These are phyloP conservation scores for Strigops habroptila DNA, from an alignment of 2,113 vertebrate genomes.

Conservation along the genomic window DNA sequence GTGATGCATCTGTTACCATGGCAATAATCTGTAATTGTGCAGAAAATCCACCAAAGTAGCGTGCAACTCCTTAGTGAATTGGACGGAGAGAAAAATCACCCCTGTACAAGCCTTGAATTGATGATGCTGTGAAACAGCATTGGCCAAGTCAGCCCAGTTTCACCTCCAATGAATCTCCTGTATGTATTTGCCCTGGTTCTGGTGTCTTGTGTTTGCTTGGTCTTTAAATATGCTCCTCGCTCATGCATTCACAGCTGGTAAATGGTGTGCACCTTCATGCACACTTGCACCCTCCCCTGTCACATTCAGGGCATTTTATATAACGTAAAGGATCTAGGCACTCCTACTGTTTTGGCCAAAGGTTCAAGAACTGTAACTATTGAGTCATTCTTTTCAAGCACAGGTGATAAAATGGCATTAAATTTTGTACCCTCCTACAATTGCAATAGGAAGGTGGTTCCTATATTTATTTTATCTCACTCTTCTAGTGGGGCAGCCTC, in stretches of 20 bases:
- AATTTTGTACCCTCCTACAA: neutral
- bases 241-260: neutral
- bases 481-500: neutral
- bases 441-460: neutral
- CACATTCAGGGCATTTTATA: neutral
- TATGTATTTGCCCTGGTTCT: neutral
- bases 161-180: neutral
- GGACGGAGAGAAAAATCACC: slow-evolving; percentile 70
- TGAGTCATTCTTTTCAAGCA: neutral
- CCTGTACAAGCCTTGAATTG: slow-evolving; percentile 57
- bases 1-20: slow-evolving; percentile 77
- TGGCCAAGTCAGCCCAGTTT: slow-evolving; percentile 39
- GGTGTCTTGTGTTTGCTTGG: neutral
- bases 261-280: neutral
- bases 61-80: slow-evolving; percentile 78
- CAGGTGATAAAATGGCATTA: neutral
- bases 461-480: neutral
- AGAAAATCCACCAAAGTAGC: slow-evolving; percentile 79
- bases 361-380: neutral
- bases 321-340: neutral
- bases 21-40: slow-evolving; percentile 84
- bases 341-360: neutral
- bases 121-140: slow-evolving; percentile 52
- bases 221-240: neutral
- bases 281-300: neutral